Evolutionary conservation across 2,113 vertebrate genomes (phyloP), one percentile per base, ranked within the genome.

Genomic region (Dipodomys stephensi): DNA sequence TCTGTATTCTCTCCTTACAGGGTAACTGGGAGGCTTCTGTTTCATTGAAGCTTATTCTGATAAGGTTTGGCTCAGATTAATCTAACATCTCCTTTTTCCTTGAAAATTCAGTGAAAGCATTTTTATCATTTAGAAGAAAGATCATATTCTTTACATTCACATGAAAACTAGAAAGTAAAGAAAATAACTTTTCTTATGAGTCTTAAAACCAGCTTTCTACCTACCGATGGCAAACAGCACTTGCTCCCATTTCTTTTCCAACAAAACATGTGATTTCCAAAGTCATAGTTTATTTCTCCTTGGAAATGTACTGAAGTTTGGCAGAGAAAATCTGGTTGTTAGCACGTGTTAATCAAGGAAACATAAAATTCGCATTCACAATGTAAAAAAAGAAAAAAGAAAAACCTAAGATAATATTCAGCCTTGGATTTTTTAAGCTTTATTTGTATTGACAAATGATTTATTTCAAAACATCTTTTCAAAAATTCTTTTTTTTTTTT

Each of bases 271-370:
- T 94, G 96, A 93, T 92, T 96, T 92, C 10, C 1, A 20, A 92
- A 96, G 82, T 90, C 62, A 95, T 83, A 32, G 57, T 94, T 88
- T 53, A 32, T 96, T 96, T 96, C 95, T 86, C 77, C 94, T 96
- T 95, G 82, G 67, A 94, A 86, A 96, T 88, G 68, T 94, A 95
- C 62, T 96, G 89, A 94, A 97, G 74, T 71, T 83, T 96, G 93
- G 72, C 7, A 93, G 87, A 93, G 73, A 93, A 90, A 90, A 93
- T 67, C 2, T 71, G 0, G 46, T 86, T 96, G 93, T 92, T 94
- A 77, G 80, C 7, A 1, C 92, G 87, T 92, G 83, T 92, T 77
- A 92, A 91, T 91, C 39, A 90, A 87, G 71, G 82, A 77, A 94
- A 57, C 15, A 57, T 13, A 57, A 92, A 85, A 90, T 30, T 83